phyloP scores from a whole-genome alignment of 2,113 vertebrate genomes.

The Python bivittatus region DNA sequence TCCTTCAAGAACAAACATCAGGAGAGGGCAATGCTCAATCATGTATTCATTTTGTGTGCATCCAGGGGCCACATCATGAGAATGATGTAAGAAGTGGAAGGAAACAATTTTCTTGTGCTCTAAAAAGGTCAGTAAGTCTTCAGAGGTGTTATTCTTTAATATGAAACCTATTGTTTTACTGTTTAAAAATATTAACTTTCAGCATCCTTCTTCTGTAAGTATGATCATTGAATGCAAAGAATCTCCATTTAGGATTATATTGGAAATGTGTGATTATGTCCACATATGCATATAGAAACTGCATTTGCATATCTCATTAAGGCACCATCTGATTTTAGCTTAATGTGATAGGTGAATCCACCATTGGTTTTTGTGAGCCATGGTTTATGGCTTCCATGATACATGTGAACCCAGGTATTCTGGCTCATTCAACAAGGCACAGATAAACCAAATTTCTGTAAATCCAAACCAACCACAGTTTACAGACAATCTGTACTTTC shows the following conservation, averaged over 20 bases:
- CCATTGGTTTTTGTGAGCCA: background rate
- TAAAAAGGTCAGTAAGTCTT: constrained; percentile 3
- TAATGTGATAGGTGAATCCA: background rate
- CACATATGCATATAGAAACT: background rate
- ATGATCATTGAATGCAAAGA: background rate
- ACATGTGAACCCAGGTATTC: background rate
- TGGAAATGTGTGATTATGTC: background rate
- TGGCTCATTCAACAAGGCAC: background rate
- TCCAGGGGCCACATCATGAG: constrained; percentile 8
- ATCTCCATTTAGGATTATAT: background rate
- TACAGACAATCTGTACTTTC: background rate
- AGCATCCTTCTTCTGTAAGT: background rate
- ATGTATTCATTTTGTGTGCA: constrained; percentile 12
- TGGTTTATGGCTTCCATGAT: background rate
- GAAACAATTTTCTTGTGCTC: background rate
- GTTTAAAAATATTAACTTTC: background rate
- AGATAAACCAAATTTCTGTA: background rate
- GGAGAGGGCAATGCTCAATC: constrained; percentile 38
- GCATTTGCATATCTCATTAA: background rate
- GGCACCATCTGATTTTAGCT: background rate
- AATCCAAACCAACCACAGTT: background rate
- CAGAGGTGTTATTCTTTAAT: background rate
- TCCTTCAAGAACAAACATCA: constrained; percentile 39
- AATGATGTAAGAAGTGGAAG: constrained; percentile 7
- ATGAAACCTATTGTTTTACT: background rate